Evolutionary conservation across 2,113 vertebrate species (phyloP).

Genomic region (Nicator chloris): DNA sequence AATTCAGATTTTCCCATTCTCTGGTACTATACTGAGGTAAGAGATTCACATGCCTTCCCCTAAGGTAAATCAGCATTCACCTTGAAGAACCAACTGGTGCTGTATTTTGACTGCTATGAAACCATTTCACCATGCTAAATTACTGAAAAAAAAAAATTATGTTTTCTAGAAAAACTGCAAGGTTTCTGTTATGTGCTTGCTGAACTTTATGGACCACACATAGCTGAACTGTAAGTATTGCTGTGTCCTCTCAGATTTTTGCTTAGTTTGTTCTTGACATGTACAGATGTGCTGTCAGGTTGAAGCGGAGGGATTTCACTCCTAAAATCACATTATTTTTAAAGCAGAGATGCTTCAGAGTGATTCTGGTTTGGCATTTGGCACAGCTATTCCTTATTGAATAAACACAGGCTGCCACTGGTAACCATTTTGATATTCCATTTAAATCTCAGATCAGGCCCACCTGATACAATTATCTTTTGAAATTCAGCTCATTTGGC

Average conservation of each 20-base stretch:
- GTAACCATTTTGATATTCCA: background rate
- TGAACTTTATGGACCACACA: conserved; percentile 55
- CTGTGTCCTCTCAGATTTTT: background rate
- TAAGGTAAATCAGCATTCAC: background rate
- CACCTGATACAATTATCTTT: background rate
- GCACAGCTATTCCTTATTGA: background rate
- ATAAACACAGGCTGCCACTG: background rate
- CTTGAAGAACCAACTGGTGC: background rate
- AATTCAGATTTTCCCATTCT: background rate
- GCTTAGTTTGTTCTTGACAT: background rate
- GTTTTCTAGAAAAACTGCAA: conserved; percentile 69
- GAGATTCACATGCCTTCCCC: background rate
- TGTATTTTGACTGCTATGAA: background rate
- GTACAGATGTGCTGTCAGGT: background rate
- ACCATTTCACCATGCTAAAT: background rate
- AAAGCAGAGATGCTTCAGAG: background rate
- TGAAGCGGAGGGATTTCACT: background rate
- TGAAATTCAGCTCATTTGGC: background rate
- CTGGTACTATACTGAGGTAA: background rate
- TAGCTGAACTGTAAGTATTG: conserved; percentile 75
- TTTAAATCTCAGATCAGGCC: background rate
- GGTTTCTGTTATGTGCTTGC: conserved; percentile 58
- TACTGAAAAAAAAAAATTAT: background rate
- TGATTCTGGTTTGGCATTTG: background rate
- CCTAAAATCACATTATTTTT: background rate